A percentile compares a stretch with the other conserved stretches of the same genome.
Evolutionary conservation across 2,888 invertebrate genomes (phyloP).

Genomic region (Lysandra bellargus): DNA sequence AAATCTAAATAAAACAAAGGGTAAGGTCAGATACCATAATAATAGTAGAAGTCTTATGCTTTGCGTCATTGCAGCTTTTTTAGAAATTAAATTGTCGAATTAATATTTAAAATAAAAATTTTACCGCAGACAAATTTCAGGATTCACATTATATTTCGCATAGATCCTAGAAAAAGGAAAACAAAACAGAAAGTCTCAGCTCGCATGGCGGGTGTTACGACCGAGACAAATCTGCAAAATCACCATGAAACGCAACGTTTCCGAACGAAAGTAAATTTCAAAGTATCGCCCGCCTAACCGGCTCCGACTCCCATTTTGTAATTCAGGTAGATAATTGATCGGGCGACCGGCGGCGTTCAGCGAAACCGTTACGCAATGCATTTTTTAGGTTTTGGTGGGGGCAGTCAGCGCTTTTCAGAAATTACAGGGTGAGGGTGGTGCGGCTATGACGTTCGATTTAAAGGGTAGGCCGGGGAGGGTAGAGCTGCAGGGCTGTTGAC

Average conservation of each 20-base stretch:
- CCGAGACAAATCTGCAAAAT: slow-evolving; percentile 26
- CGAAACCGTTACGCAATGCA: slow-evolving; percentile 80
- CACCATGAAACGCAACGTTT: slow-evolving; percentile 34
- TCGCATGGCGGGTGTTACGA: neutral
- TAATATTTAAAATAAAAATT: neutral
- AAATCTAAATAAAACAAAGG: slow-evolving; percentile 15
- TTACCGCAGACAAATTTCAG: neutral
- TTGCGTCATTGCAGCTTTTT: neutral
- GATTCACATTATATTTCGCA: neutral
- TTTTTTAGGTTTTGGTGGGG: slow-evolving; percentile 76
- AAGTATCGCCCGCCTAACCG: slow-evolving; percentile 45
- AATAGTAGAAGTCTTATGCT: neutral
- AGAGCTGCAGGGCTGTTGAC: slow-evolving; percentile 78
- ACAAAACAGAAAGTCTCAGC: slow-evolving; percentile 4
- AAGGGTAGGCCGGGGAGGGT: slow-evolving; percentile 66
- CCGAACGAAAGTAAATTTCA: slow-evolving; percentile 38
- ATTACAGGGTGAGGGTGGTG: slow-evolving; percentile 66
- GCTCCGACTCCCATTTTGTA: slow-evolving; percentile 47
- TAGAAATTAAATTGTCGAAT: neutral
- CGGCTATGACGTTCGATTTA: slow-evolving; percentile 80
- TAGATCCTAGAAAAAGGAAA: neutral
- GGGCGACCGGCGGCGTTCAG: slow-evolving; percentile 70
- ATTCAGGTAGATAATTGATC: slow-evolving; percentile 75
- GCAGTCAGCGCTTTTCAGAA: slow-evolving; percentile 78
- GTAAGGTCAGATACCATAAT: neutral